A percentile compares a stretch with the other conserved stretches of the same genome.
Conservation (phyloP, 2,888 invertebrate genomes). For the Lasioglossum morio region DNA sequence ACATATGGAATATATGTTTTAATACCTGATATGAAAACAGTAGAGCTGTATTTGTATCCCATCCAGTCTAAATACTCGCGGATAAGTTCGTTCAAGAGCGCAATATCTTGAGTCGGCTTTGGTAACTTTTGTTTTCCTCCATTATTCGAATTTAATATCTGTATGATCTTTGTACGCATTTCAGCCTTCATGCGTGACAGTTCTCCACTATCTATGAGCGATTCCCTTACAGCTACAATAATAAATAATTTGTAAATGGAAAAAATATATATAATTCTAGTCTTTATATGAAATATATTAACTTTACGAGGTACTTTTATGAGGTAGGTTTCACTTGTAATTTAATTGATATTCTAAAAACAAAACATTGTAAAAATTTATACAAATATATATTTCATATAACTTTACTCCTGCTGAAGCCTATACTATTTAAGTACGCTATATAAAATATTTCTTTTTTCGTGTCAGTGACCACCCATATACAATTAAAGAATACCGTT, state of each 20-base stretch:
- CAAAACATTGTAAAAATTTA: not conserved
- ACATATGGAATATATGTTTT: conserved; percentile 4
- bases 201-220: conserved; percentile 79
- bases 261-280: not conserved
- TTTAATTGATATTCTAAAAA: not conserved
- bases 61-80: conserved; percentile 90
- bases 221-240: conserved; percentile 79
- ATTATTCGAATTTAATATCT: conserved; percentile 76
- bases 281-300: not conserved
- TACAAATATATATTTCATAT: not conserved
- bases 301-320: not conserved
- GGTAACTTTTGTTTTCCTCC: conserved; percentile 71
- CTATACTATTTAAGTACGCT: not conserved
- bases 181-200: conserved; percentile 81
- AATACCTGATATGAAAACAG: conserved; percentile 86
- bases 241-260: not conserved
- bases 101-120: conserved; percentile 76
- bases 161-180: conserved; percentile 81
- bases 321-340: not conserved
- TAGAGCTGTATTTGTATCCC: conserved; percentile 88
- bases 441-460: not conserved
- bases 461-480: not conserved
- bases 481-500: conserved; percentile 71
- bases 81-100: conserved; percentile 88
- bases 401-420: not conserved